Evolutionary conservation across 2,797 vertebrate species (phyloP), one percentile per base, ranked within the genome.

Genomic region (Epinephelus coioides): DNA sequence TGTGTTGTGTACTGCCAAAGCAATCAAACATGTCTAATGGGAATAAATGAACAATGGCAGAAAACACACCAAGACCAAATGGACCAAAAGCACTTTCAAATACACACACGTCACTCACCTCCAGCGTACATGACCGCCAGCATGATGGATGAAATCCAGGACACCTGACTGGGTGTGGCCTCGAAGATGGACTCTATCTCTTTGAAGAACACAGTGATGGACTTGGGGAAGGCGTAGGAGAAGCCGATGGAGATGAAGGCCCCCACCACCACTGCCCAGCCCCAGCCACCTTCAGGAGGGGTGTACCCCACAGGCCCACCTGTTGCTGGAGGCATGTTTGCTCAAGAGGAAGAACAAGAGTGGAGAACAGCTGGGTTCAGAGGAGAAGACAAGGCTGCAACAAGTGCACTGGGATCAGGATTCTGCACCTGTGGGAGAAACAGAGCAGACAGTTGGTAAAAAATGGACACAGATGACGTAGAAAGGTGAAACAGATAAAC

Each of bases 91-190:
- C 3, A 25, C 4, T 59, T 38, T 10, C 5, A 38, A 38, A 47
- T 4, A 50, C n/a, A 55, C 47, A 25, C 7, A 50, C 1, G 0
- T 1, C 0, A 68, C 97, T 97, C 86, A 99, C 97, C 98, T 96
- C 97, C 98, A 13, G 85, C 98, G 1, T 99, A 99, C 97, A 98
- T 99, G 84, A 98, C 97, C 0, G 98, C 98, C 90, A 99, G 85
- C 98, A 99, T 99, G 89, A 99, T 99, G 68, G 98, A 99, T 2
- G 97, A 98, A 88, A 99, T 99, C 98, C 97, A 99, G 0, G 98
- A 99, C 65, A 99, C 98, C 92, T 99, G 95, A 70, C 98, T 99
- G 82, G 97, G 98, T 4, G 97, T 97, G 0, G 97, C 97, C 0
- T 93, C 34, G 72, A 99, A 99, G 93, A 99, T 98, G 34, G 87